Evolutionary conservation across 2,797 vertebrate genomes (phyloP).

Genomic region (Moxostoma hubbsi): DNA sequence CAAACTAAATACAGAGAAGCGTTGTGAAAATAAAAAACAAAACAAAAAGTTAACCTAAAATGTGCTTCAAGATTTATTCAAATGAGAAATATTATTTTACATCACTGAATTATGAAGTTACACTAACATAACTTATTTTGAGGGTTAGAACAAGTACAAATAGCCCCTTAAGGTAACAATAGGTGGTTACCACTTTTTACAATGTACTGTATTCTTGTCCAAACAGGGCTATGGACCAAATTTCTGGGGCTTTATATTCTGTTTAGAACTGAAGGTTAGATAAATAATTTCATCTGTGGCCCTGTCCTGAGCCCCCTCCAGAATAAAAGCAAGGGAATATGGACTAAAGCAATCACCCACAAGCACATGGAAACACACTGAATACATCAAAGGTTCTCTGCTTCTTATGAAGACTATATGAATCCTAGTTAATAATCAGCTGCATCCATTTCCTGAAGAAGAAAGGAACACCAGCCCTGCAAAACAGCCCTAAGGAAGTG

Average conservation of each 20-base stretch:
- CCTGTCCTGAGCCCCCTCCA: constrained; percentile 49
- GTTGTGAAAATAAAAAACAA: no score
- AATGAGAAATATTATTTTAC: no score
- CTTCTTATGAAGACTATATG: constrained; percentile 87
- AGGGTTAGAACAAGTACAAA: no score
- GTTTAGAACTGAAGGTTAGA: constrained; percentile 53
- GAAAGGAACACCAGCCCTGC: constrained; percentile 86
- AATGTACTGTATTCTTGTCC: no score
- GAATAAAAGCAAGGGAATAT: constrained; percentile 36
- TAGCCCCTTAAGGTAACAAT: no score
- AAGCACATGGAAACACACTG: constrained; percentile 63
- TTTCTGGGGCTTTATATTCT: constrained; percentile 49
- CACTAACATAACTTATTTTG: no score
- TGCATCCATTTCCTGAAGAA: constrained; percentile 87
- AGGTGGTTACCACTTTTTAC: no score
- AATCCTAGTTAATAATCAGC: constrained; percentile 89
- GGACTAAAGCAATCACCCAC: constrained; percentile 34
- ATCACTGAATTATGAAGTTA: no score
- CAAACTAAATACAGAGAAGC: no score
- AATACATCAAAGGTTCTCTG: constrained; percentile 84
- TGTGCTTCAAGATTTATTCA: no score
- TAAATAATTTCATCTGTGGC: constrained; percentile 65
- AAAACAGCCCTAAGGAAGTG: constrained; percentile 88
- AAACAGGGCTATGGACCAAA: neutral
- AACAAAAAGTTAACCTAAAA: no score